phyloP scores from a whole-genome alignment of 2,888 invertebrate genomes.

The Aphrophora alni region DNA sequence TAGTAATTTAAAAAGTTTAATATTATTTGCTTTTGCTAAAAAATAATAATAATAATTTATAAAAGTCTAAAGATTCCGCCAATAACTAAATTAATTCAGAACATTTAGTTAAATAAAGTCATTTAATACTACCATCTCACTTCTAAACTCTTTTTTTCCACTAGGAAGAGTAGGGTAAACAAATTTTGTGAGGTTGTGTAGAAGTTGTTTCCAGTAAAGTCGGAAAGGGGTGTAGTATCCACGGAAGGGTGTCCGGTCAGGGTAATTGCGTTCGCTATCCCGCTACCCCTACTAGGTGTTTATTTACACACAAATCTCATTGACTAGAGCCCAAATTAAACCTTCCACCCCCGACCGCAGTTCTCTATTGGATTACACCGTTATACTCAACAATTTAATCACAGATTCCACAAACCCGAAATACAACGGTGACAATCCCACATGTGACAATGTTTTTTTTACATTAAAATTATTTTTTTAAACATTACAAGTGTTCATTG shows the following conservation, averaged over 20 bases:
- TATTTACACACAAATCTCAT: slow-evolving; percentile 7
- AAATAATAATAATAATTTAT: too few relatives aligned
- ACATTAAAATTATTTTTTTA: too few relatives aligned
- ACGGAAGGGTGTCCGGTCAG: not conserved
- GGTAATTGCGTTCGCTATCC: not conserved
- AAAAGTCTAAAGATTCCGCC: too few relatives aligned
- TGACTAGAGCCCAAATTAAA: slow-evolving; percentile 1
- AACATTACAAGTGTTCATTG: too few relatives aligned
- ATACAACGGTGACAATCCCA: not conserved
- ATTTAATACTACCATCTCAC: not conserved
- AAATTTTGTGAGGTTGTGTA: not conserved
- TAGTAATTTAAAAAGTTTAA: too few relatives aligned
- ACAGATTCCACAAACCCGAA: not conserved
- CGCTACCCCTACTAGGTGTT: not conserved
- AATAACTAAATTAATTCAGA: too few relatives aligned
- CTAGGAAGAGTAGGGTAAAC: not conserved
- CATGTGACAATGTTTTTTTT: not conserved
- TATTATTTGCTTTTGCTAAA: too few relatives aligned
- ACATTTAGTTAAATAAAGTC: not conserved
- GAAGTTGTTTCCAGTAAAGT: slow-evolving; percentile 6
- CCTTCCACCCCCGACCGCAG: not conserved
- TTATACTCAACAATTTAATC: slow-evolving; percentile 6
- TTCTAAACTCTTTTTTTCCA: not conserved
- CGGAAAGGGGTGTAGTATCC: not conserved
- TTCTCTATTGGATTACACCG: not conserved